A percentile compares a stretch with the other conserved stretches of the same genome.
phyloP scores from a whole-genome alignment of 2,797 vertebrate genomes.

The Decapterus maruadsi region DNA sequence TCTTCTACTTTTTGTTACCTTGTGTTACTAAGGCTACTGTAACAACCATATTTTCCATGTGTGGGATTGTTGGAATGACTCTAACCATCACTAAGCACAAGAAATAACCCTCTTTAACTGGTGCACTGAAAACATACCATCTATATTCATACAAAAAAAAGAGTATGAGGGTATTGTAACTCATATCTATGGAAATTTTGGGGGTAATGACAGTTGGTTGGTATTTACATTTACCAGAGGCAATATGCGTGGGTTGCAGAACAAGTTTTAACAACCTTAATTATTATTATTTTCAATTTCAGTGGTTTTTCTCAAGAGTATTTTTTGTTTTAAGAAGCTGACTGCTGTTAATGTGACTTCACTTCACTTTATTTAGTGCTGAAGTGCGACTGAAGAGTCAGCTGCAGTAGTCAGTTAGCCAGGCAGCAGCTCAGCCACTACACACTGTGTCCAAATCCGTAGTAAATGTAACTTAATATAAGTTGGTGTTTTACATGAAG shows the following conservation, averaged over 20 bases:
- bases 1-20: too few species aligned
- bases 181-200: not conserved
- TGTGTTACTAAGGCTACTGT: too few species aligned
- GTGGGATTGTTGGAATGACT: too few species aligned
- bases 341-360: constrained; percentile 20
- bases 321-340: not conserved
- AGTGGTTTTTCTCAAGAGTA: not conserved
- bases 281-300: not conserved
- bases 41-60: too few species aligned
- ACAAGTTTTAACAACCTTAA: not conserved
- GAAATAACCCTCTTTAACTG: not conserved
- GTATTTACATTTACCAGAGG: not conserved
- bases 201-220: not conserved
- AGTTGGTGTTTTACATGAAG: not conserved
- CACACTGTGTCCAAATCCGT: not conserved
- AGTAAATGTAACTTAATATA: not conserved
- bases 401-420: not conserved
- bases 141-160: not conserved
- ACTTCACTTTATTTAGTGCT: not conserved
- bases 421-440: too few species aligned
- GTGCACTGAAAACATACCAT: not conserved
- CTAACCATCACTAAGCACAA: not conserved
- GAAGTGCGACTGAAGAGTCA: not conserved
- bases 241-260: not conserved
- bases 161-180: not conserved